These are phyloP conservation scores for Iselma pallidipennis DNA, from an alignment of 2,888 invertebrate genomes.

Conservation along the genomic window DNA sequence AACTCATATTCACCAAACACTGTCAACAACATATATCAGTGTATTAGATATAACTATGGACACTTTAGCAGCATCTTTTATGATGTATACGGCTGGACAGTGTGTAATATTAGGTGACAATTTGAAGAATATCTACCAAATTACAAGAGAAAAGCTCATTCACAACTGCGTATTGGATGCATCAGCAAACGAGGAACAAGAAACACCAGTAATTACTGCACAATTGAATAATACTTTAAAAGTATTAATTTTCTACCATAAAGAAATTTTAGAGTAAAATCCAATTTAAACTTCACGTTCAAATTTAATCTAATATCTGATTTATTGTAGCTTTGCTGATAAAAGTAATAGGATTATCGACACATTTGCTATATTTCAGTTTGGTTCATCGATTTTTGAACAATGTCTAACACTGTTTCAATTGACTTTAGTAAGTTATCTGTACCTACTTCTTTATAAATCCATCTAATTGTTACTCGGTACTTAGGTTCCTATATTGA, in stretches of 20 bases:
- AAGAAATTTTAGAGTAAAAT: no score
- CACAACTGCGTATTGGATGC: no score
- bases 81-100: no score
- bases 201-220: not conserved
- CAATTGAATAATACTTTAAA: not conserved
- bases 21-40: constrained; percentile 8
- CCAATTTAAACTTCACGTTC: not conserved
- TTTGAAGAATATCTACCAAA: constrained; percentile 1
- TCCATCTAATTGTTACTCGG: no score
- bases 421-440: constrained; percentile 6
- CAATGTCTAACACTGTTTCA: constrained; percentile 10
- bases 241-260: not conserved
- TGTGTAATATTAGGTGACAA: no score
- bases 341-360: not conserved
- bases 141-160: not conserved
- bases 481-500: not conserved
- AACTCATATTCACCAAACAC: no score
- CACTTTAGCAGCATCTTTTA: constrained; percentile 7
- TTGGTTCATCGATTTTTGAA: not conserved
- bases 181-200: no score
- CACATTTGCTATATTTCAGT: constrained; percentile 5
- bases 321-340: constrained; percentile 6
- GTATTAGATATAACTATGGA: constrained; percentile 2
- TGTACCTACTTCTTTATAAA: no score
- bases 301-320: not conserved